A percentile compares a stretch with the other conserved stretches of the same genome.
phyloP scores from a whole-genome alignment of 2,113 vertebrate genomes.

The Leucopsar rothschildi region DNA sequence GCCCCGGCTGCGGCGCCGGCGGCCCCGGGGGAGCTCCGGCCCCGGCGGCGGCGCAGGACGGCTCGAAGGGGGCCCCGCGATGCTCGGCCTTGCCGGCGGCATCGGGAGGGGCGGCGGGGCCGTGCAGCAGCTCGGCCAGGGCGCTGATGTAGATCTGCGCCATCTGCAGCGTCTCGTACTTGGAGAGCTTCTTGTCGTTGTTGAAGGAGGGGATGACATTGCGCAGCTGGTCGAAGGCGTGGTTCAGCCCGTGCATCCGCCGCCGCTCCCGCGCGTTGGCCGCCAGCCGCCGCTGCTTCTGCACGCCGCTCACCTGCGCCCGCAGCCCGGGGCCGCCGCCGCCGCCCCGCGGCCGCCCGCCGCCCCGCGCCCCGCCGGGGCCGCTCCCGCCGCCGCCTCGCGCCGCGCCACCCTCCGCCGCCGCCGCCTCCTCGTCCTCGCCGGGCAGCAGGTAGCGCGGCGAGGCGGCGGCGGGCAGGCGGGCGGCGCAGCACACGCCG shows the following conservation, averaged over 20 bases:
- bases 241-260: constrained; percentile 94
- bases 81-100: constrained; percentile 32
- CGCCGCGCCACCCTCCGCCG: neutral
- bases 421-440: no score
- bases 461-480: neutral
- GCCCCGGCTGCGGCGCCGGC: neutral
- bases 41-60: neutral
- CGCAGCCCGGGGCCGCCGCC: no score
- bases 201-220: constrained; percentile 94
- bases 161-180: constrained; percentile 98
- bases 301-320: neutral
- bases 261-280: constrained; percentile 78
- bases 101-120: constrained; percentile 56
- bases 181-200: constrained; percentile 97
- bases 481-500: neutral
- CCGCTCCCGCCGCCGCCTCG: neutral
- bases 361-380: no score
- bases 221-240: constrained; percentile 94
- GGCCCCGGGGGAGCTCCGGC: neutral
- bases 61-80: constrained; percentile 25
- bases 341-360: no score
- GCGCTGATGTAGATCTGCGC: constrained; percentile 98
- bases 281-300: neutral
- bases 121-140: constrained; percentile 86
- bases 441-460: no score